These are phyloP conservation scores for Drosophila ezoana DNA, from an alignment of 2,888 invertebrate species.

Conservation along the genomic window DNA sequence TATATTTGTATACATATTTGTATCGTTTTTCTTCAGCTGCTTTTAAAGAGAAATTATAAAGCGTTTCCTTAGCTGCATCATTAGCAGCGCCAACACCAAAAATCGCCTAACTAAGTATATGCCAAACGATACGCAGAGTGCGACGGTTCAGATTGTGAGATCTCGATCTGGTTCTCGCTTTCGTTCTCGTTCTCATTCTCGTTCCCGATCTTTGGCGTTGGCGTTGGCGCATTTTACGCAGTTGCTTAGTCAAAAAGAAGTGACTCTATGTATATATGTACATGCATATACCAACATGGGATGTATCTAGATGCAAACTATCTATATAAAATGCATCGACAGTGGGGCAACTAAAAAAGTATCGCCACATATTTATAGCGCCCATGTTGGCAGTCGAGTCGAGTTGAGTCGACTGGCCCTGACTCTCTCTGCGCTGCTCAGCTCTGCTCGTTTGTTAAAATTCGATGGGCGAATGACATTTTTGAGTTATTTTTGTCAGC, in stretches of 20 bases:
- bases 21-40: slow-evolving; percentile 35
- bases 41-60: slow-evolving; percentile 83
- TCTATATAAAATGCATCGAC: slow-evolving; percentile 74
- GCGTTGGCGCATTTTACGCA: slow-evolving; percentile 78
- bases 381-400: slow-evolving; percentile 59
- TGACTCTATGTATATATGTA: slow-evolving; percentile 16
- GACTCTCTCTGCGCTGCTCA: slow-evolving; percentile 2
- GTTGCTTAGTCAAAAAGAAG: slow-evolving; percentile 75
- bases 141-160: slow-evolving; percentile 43
- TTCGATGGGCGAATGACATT: slow-evolving; percentile 83
- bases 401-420: slow-evolving; percentile 4
- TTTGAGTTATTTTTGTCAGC: slow-evolving; percentile 81
- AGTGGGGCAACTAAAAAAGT: slow-evolving; percentile 73
- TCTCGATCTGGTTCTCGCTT: slow-evolving; percentile 35
- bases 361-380: slow-evolving; percentile 75
- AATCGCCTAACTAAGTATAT: slow-evolving; percentile 77
- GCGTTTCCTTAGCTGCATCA: slow-evolving; percentile 84
- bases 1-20: slow-evolving; percentile 19
- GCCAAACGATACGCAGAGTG: slow-evolving; percentile 39
- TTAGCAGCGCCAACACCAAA: slow-evolving; percentile 84
- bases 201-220: slow-evolving; percentile 61
- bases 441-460: slow-evolving; percentile 79
- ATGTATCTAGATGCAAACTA: slow-evolving; percentile 63
- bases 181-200: slow-evolving; percentile 17
- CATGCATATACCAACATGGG: slow-evolving; percentile 19